phyloP scores from a whole-genome alignment of 2,113 vertebrate genomes.

The Erythrolamprus reginae region DNA sequence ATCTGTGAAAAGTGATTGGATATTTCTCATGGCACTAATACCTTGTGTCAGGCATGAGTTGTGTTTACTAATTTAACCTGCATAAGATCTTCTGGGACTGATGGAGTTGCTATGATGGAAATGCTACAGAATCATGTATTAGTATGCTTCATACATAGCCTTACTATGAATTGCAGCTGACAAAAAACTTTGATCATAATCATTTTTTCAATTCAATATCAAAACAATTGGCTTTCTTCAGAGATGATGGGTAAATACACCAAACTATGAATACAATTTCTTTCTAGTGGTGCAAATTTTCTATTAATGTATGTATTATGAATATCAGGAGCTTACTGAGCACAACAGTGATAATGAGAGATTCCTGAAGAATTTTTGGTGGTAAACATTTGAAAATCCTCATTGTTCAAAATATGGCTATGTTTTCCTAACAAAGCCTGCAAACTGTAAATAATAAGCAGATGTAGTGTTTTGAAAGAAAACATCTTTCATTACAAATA shows the following conservation, averaged over 20 bases:
- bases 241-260: not conserved
- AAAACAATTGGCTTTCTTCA: not conserved
- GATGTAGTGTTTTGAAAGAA: slow-evolving; percentile 31
- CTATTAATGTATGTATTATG: not conserved
- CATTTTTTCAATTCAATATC: not conserved
- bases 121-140: not conserved
- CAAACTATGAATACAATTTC: not conserved
- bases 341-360: not conserved
- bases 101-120: not conserved
- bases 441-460: slow-evolving; percentile 16
- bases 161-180: not conserved
- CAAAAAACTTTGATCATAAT: not conserved
- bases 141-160: not conserved
- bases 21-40: not conserved
- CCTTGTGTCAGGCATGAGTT: not conserved
- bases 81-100: not conserved
- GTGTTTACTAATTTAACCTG: not conserved
- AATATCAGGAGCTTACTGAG: not conserved
- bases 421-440: not conserved
- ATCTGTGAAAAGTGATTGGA: not conserved
- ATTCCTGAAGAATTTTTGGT: not conserved
- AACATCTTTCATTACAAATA: slow-evolving; percentile 21
- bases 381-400: not conserved
- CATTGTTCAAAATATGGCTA: not conserved
- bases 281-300: not conserved